phyloP scores from a whole-genome alignment of 2,113 vertebrate genomes.

The Rhabdomys dilectus region DNA sequence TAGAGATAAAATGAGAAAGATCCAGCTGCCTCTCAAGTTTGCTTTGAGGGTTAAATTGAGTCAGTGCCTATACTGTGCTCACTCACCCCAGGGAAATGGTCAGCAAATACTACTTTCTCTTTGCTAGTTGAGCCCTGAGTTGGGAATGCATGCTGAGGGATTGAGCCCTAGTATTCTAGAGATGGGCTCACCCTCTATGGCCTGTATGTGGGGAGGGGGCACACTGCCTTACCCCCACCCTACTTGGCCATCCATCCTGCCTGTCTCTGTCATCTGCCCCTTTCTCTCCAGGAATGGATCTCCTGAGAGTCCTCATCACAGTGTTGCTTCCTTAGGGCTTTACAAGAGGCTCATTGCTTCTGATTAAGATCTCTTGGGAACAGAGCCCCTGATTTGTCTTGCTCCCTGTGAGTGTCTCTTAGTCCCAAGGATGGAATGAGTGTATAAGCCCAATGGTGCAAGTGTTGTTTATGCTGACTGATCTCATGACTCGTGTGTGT shows the following conservation, averaged over 20 bases:
- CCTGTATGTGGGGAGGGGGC: not conserved
- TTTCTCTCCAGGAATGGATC: not conserved
- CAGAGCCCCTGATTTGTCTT: not conserved
- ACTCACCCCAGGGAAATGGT: accelerated
- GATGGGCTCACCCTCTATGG: accelerated
- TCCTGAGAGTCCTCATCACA: not conserved
- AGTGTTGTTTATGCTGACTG: not conserved
- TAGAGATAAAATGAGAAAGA: not conserved
- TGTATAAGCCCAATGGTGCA: not conserved
- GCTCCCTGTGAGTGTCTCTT: not conserved
- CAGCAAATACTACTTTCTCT: not conserved
- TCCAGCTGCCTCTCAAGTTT: not conserved
- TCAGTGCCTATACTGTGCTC: accelerated
- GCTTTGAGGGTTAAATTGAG: not conserved
- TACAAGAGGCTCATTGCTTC: not conserved
- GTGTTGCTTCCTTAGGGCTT: not conserved
- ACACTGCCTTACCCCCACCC: too few species aligned
- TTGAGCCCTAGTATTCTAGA: not conserved
- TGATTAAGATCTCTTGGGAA: not conserved
- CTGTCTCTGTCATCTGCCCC: not conserved
- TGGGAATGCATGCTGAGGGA: not conserved
- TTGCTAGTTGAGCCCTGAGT: not conserved
- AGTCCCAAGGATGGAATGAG: accelerated
- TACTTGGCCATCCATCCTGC: not conserved
- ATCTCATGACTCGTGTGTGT: not conserved